These are phyloP conservation scores for Coenonympha glycerion DNA, from an alignment of 2,888 invertebrate species.

Conservation along the genomic window DNA sequence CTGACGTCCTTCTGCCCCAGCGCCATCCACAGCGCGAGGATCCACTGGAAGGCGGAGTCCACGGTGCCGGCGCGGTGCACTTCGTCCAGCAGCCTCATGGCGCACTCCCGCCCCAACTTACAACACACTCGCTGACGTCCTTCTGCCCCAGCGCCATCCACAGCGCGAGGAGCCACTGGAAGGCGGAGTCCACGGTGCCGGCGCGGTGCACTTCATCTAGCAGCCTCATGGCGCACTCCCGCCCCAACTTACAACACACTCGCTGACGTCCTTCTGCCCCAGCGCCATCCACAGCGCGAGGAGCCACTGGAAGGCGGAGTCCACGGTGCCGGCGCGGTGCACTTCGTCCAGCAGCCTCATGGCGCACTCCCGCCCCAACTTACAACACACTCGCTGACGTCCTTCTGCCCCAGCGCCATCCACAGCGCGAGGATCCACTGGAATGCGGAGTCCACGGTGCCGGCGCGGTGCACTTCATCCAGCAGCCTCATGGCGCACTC, in stretches of 20 bases:
- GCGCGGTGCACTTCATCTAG: no score
- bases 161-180: no score
- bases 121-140: no score
- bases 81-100: no score
- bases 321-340: slow-evolving; percentile 91
- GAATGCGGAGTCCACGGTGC: slow-evolving; percentile 90
- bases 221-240: no score
- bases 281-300: slow-evolving; percentile 94
- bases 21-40: no score
- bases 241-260: slow-evolving; percentile 67
- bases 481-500: slow-evolving; percentile 87
- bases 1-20: no score
- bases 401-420: slow-evolving; percentile 96
- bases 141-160: no score
- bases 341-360: slow-evolving; percentile 91
- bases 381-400: slow-evolving; percentile 85
- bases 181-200: no score
- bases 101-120: slow-evolving; percentile 45
- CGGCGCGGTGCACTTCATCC: slow-evolving; percentile 94
- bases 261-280: slow-evolving; percentile 95
- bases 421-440: slow-evolving; percentile 91
- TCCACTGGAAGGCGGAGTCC: no score
- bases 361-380: no score
- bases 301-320: slow-evolving; percentile 90
- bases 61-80: no score